phyloP scores from a whole-genome alignment of 1,140 invertebrate genomes.

The Pinna nobilis region DNA sequence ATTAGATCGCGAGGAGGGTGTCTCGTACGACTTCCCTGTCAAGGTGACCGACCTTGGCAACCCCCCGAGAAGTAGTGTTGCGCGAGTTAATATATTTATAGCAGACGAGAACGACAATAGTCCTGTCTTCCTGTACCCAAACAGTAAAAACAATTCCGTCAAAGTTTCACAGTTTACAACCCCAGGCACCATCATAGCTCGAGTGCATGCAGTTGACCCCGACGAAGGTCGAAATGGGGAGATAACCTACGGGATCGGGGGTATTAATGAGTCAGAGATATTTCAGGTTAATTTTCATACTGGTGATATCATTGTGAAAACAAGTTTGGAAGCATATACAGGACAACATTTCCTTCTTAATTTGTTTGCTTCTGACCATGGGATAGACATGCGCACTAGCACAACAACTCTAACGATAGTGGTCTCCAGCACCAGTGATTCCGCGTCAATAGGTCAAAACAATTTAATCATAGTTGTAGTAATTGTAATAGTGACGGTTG shows the following conservation, averaged over 20 bases:
- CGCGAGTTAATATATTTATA: constrained; percentile 83
- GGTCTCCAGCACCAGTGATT: background rate
- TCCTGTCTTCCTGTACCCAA: constrained; percentile 53
- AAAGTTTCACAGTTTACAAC: constrained; percentile 40
- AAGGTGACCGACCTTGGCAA: constrained; percentile 92
- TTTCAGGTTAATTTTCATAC: constrained; percentile 91
- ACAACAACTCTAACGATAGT: constrained; percentile 28
- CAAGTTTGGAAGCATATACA: constrained; percentile 32
- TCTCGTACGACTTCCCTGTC: constrained; percentile 87
- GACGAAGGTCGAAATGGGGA: constrained; percentile 51
- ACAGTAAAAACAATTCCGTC: constrained; percentile 47
- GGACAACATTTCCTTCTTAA: constrained; percentile 41
- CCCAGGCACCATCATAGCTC: constrained; percentile 46
- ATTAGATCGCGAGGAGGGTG: constrained; percentile 88
- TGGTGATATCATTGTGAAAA: constrained; percentile 86
- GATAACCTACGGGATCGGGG: constrained; percentile 43
- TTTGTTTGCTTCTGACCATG: constrained; percentile 52
- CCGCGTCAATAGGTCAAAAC: constrained; percentile 9
- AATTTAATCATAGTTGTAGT: constrained; percentile 41
- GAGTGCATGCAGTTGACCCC: constrained; percentile 45
- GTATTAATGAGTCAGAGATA: constrained; percentile 79
- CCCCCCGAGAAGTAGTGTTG: constrained; percentile 90
- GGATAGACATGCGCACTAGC: constrained; percentile 39
- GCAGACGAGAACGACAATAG: constrained; percentile 87
- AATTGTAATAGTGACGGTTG: constrained; percentile 28